Conservation (phyloP, 2,797 vertebrate species). For the Babyrousa celebensis region DNA sequence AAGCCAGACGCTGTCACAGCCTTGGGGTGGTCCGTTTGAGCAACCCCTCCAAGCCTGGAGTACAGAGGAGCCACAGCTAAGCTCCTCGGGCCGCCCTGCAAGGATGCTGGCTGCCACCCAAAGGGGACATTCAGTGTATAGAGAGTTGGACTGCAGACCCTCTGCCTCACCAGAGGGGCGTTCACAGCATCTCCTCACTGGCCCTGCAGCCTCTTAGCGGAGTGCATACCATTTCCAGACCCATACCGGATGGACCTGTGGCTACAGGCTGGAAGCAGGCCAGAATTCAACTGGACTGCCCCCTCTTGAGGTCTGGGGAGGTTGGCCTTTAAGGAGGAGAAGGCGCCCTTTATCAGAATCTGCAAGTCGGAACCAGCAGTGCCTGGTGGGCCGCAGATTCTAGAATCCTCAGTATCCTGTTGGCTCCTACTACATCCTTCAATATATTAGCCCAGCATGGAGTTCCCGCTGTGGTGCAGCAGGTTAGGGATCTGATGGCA, state of each 20-base stretch:
- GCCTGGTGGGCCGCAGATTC: not conserved
- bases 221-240: not conserved
- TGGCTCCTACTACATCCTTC: not conserved
- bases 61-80: not conserved
- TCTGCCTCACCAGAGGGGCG: not conserved
- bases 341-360: not conserved
- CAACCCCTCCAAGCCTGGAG: not conserved
- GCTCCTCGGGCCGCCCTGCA: too few species aligned
- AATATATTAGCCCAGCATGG: not conserved
- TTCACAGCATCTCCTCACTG: not conserved
- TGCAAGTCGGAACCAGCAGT: not conserved
- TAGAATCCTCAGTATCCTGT: not conserved
- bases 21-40: not conserved
- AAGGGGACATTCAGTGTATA: not conserved
- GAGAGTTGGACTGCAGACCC: not conserved
- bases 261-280: not conserved
- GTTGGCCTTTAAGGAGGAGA: not conserved
- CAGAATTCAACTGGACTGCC: not conserved
- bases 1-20: not conserved
- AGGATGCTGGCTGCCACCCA: not conserved
- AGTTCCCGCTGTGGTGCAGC: too few species aligned
- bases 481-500: too few species aligned
- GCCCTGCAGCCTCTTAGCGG: not conserved
- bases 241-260: fast-evolving
- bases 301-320: not conserved